These are phyloP conservation scores for Parnassius glacialis DNA, from an alignment of 2,888 invertebrate species.

Conservation along the genomic window DNA sequence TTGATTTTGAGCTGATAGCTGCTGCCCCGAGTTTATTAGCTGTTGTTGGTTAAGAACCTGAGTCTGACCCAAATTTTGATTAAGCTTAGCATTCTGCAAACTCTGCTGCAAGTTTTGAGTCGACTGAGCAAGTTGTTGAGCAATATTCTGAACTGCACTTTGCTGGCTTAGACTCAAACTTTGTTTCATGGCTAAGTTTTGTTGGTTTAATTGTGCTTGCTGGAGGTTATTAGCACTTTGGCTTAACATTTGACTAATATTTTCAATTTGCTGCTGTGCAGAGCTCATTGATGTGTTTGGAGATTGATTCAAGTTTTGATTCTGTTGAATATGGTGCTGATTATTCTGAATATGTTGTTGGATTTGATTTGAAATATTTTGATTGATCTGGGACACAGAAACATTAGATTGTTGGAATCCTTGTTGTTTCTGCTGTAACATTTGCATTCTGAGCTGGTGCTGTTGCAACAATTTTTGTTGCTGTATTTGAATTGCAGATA, in stretches of 20 bases:
- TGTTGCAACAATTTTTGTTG: slow-evolving; percentile 81
- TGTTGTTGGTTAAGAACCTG: slow-evolving; percentile 74
- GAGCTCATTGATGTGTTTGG: slow-evolving; percentile 76
- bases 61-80: slow-evolving; percentile 63
- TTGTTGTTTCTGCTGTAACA: slow-evolving; percentile 57
- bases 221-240: slow-evolving; percentile 74
- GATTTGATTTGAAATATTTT: slow-evolving; percentile 63
- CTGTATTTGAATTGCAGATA: slow-evolving; percentile 72
- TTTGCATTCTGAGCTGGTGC: slow-evolving; percentile 79
- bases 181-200: slow-evolving; percentile 72
- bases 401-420: slow-evolving; percentile 66
- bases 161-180: slow-evolving; percentile 68
- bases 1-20: slow-evolving; percentile 65
- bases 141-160: slow-evolving; percentile 71
- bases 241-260: slow-evolving; percentile 80
- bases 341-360: slow-evolving; percentile 67
- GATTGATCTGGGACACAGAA: slow-evolving; percentile 67
- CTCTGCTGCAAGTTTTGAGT: slow-evolving; percentile 65
- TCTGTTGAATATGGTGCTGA: slow-evolving; percentile 69
- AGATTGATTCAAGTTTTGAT: slow-evolving; percentile 57
- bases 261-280: slow-evolving; percentile 83
- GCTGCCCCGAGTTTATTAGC: slow-evolving; percentile 75
- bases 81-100: slow-evolving; percentile 73
- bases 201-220: slow-evolving; percentile 68
- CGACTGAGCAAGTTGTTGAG: slow-evolving; percentile 70